Base-by-base conservation (phyloP, 2,888 invertebrate species). In the Catotricha subobsoleta region DNA sequence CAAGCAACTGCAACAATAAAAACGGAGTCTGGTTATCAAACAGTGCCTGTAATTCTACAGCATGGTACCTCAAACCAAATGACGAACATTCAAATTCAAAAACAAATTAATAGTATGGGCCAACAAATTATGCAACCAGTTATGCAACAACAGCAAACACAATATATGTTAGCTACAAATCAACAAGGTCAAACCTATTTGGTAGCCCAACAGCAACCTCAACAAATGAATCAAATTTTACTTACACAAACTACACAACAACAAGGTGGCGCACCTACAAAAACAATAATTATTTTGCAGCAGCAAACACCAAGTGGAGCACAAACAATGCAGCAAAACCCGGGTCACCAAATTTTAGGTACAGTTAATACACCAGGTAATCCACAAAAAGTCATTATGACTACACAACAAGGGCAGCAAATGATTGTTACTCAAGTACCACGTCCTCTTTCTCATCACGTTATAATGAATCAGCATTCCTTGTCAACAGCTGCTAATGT, bases 281-380 rank as follows among this genome's bases (percentile, higher is more conserved):
- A 78, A 51, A 79, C 78, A 1, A 78, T 78, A 23, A 79, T 79
- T 36, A 71, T 79, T 39, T 59, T 78, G 30, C 78, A 78, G 49
- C 76, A 74, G 16, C 42, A 38, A 29, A 18, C 27, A 20, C 48
- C 54, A 2, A 45, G 51, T 16, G 50, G 58, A 5, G 47, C 66
- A 1, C 50, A 55, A 3, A 34, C 15, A 20, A 15, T 13, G 10
- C 52, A 59, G 6, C 62, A 64, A 43, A 48, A 53, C 38, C 18
- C 15, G 13, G 25, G 25, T 10, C 33, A 52, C 5, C 65, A 2
- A 68, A 68, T 42, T 60, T 62, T 43, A 61, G 4, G 18, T 18
- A 56, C 45, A 21, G n/a, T n/a, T 23, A n/a, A 23, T 16, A 34
- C 16, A 7, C 42, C 53, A 5, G 49, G 51, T 1, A 53, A 52